A percentile compares a stretch with the other conserved stretches of the same genome.
Conservation (phyloP, 2,113 vertebrate species). For the Pica pica region DNA sequence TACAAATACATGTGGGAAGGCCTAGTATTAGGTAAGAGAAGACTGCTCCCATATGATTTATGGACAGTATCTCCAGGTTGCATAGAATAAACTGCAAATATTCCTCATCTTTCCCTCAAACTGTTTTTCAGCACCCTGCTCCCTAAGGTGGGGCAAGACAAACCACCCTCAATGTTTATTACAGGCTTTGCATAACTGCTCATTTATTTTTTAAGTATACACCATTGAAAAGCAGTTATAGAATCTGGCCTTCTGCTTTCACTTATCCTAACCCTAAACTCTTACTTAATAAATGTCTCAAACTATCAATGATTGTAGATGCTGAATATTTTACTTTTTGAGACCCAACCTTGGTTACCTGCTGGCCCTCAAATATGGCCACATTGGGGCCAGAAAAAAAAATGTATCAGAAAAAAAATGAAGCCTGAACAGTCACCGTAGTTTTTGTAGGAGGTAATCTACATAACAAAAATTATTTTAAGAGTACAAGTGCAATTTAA, state of each 20-base stretch:
- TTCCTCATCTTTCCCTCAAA: background rate
- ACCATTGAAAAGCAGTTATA: background rate
- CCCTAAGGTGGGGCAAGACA: background rate
- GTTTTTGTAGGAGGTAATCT: background rate
- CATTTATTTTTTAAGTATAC: background rate
- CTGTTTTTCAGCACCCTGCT: background rate
- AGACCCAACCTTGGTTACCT: background rate
- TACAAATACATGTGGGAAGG: background rate
- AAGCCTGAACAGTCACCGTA: background rate
- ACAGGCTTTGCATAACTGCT: background rate
- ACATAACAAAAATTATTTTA: background rate
- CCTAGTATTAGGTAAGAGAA: background rate
- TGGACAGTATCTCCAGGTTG: background rate
- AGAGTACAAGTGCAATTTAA: background rate
- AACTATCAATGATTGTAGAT: background rate
- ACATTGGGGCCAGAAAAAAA: background rate
- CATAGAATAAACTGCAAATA: background rate
- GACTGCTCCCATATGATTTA: background rate
- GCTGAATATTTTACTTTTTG: background rate
- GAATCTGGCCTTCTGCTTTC: background rate
- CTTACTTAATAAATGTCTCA: background rate
- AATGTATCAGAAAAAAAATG: background rate
- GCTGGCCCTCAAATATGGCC: rapidly evolving
- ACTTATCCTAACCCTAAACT: background rate
- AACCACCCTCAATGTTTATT: background rate